Evolutionary conservation across 2,797 vertebrate species (phyloP), one percentile per base, ranked within the genome.

Genomic region (Phrynocephalus forsythii): DNA sequence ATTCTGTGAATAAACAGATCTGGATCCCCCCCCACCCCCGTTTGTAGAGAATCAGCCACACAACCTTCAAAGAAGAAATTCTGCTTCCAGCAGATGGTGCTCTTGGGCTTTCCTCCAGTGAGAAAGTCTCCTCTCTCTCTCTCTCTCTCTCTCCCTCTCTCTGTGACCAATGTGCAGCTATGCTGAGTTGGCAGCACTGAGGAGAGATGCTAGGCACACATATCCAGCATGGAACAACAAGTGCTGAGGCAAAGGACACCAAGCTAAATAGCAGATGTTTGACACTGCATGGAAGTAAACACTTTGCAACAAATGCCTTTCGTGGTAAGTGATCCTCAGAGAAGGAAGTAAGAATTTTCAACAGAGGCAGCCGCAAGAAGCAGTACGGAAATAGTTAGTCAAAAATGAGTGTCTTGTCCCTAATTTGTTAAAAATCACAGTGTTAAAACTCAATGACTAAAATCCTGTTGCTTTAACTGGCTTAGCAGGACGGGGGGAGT

Each of bases 51-150:
- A 79, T n/a, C 48, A 72, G 3, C 28, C 5, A 24, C 71, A 33
- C 5, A 60, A 26, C 79, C 44, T 60, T 18, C 8, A 88, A 6
- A 44, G 26, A 56, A 73, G 9, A 66, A 33, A 60, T 4, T 24
- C 0, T 82, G n/a, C 18, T 22, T 79, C 93, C 90, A 22, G 91
- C 94, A 95, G 95, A 16, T 91, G 94, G 94, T 81, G 93, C 89
- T 92, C 90, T 87, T 89, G 92, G 83, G 63, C 90, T 87, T 76
- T 9, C 30, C 28, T 87, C 30, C 44, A 11, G 0, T 3, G 8
- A 6, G 38, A n/a, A 30, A 28, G 28, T 10, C 1, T 30, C 38
- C 1, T 30, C 38, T 44, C 38, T 44, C 38, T 44, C 38, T 44
- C 38, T 44, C 38, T 44, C 38, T 44, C 38, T 44, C 38, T 44